Conservation (phyloP, 2,888 invertebrate species). For the Cyrtodaria siliqua region DNA sequence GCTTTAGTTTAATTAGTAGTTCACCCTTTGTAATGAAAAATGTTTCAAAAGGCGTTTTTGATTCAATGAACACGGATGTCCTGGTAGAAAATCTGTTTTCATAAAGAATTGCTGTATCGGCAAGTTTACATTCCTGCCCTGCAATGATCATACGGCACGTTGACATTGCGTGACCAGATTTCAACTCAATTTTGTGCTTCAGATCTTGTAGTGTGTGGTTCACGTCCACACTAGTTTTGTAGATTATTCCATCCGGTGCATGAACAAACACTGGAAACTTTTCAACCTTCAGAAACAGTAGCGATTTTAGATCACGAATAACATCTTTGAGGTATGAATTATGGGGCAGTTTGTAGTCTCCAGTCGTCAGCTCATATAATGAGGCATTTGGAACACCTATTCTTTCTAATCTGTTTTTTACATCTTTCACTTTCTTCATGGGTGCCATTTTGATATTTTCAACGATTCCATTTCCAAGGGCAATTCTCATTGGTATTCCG, state of each 20-base stretch:
- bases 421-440: slow-evolving; percentile 68
- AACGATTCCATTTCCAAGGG: slow-evolving; percentile 73
- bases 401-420: slow-evolving; percentile 74
- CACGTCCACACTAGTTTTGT: slow-evolving; percentile 74
- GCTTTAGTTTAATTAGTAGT: slow-evolving; percentile 70
- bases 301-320: slow-evolving; percentile 67
- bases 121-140: slow-evolving; percentile 69
- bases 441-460: slow-evolving; percentile 75
- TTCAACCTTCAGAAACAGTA: slow-evolving; percentile 73
- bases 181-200: slow-evolving; percentile 74
- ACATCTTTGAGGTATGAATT: slow-evolving; percentile 67
- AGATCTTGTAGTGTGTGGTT: slow-evolving; percentile 70
- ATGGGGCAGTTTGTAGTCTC: slow-evolving; percentile 69
- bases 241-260: slow-evolving; percentile 74
- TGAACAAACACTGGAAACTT: slow-evolving; percentile 78
- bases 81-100: slow-evolving; percentile 71
- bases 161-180: slow-evolving; percentile 73
- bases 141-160: slow-evolving; percentile 70
- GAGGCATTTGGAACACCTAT: slow-evolving; percentile 78
- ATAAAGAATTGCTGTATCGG: slow-evolving; percentile 68
- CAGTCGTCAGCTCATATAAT: slow-evolving; percentile 69
- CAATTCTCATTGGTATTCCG: slow-evolving; percentile 73
- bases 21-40: slow-evolving; percentile 73
- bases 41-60: slow-evolving; percentile 57
- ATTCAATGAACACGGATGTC: slow-evolving; percentile 74